These are phyloP conservation scores for Anseranas semipalmata DNA, from an alignment of 2,113 vertebrate species.

Conservation along the genomic window DNA sequence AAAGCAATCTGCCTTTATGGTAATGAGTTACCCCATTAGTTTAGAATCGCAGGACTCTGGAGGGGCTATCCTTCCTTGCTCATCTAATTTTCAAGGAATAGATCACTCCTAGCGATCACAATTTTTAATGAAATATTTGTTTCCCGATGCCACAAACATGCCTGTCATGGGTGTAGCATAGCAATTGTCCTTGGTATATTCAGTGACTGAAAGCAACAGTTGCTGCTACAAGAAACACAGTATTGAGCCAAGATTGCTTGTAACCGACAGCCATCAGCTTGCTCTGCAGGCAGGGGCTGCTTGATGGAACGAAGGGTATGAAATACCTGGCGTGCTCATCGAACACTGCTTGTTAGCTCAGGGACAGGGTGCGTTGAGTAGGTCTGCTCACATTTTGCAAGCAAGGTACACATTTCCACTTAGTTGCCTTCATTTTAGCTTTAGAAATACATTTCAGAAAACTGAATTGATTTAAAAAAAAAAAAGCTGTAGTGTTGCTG, in stretches of 20 bases:
- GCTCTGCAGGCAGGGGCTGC: not conserved
- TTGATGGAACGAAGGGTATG: not conserved
- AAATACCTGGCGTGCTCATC: not conserved
- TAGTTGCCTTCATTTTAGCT: not conserved
- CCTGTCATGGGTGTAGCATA: not conserved
- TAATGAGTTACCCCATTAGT: not conserved
- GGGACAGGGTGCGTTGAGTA: not conserved
- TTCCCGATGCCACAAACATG: not conserved
- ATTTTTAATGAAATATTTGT: not conserved
- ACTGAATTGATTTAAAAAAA: not conserved
- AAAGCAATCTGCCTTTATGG: not conserved
- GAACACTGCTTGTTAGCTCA: not conserved
- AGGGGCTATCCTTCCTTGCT: not conserved
- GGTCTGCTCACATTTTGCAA: not conserved
- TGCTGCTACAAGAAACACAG: not conserved
- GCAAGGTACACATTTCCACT: not conserved
- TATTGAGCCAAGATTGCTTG: not conserved
- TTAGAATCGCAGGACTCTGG: not conserved
- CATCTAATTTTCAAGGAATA: not conserved
- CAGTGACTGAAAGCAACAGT: slow-evolving; percentile 14
- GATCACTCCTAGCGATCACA: not conserved
- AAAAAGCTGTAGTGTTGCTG: not conserved
- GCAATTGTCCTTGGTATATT: not conserved
- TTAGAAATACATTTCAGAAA: not conserved
- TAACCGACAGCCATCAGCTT: not conserved